Evolutionary conservation across 2,888 invertebrate species (phyloP).

Genomic region (Cordilura impudica): DNA sequence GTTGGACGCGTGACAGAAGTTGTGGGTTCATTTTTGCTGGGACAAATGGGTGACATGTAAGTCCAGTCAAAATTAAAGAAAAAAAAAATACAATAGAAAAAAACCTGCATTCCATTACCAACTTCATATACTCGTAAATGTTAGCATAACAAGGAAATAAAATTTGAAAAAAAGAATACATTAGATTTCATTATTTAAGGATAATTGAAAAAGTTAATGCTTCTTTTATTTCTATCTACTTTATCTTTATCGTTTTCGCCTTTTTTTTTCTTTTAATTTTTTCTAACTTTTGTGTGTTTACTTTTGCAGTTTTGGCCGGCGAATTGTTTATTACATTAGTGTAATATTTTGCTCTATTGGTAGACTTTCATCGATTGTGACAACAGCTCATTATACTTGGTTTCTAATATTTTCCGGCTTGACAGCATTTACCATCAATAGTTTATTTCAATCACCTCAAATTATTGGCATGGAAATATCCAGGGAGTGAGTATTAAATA

Average conservation of each 20-base stretch:
- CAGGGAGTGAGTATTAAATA: constrained; percentile 74
- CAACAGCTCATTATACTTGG: constrained; percentile 76
- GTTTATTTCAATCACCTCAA: constrained; percentile 79
- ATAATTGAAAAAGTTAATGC: constrained; percentile 61
- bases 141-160: constrained; percentile 39
- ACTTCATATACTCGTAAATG: constrained; percentile 4
- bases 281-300: constrained; percentile 41
- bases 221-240: neutral
- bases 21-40: constrained; percentile 80
- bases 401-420: constrained; percentile 78
- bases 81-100: constrained; percentile 3
- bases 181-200: constrained; percentile 55
- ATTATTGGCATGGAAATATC: constrained; percentile 80
- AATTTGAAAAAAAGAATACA: constrained; percentile 53
- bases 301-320: constrained; percentile 79
- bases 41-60: constrained; percentile 81
- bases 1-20: constrained; percentile 80
- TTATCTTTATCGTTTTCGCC: constrained; percentile 45
- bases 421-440: constrained; percentile 78
- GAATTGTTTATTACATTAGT: constrained; percentile 79
- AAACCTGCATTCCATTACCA: constrained; percentile 13
- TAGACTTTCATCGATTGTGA: constrained; percentile 76
- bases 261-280: constrained; percentile 38
- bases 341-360: constrained; percentile 78
- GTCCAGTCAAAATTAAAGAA: constrained; percentile 62